Evolutionary conservation across 2,888 invertebrate species (phyloP), one percentile per base, ranked within the genome.

Genomic region (Argyresthia albistria): DNA sequence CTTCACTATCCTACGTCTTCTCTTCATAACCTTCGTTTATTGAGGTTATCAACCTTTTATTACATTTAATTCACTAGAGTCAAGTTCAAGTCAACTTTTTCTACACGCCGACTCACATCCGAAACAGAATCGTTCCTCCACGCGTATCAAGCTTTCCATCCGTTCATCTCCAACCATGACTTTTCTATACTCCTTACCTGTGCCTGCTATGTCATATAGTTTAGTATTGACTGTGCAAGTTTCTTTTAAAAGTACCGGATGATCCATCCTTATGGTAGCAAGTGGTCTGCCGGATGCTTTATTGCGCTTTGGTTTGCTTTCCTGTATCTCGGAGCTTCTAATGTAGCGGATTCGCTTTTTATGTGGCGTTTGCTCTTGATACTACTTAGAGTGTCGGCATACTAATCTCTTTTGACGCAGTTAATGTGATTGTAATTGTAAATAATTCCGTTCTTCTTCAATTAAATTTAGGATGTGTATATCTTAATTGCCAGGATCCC

Each of bases 21-120:
- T 6, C 2, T 25, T 25, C 25, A 25, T 25, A 25, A 25, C 25
- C 25, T 25, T 25, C 25, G 6, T 25, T 25, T 25, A 6, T 4
- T 25, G 25, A 25, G 25, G 25, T 25, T 25, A 25, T 25, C 25
- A 25, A 25, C 25, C 25, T 25, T 25, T 25, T 25, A 25, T 25
- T 25, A 6, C 25, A 25, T 25, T 25, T 25, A 25, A 25, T 25
- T 25, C 25, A 25, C 25, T 25, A 6, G 25, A 2, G 3, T 47
- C 47, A 47, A 35, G 47, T 8, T 35, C 47, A 47, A 47, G 35
- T 47, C 47, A 42, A 62, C 62, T 36, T 39, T 36, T 69, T 66
- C 58, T 54, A 61, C 61, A 65, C 69, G 67, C 71, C 70, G 69
- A 68, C 65, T 63, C 63, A 72, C 66, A 71, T 72, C 70, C 73